phyloP scores from a whole-genome alignment of 2,888 invertebrate genomes.

The Aleiodes leptofemur region DNA sequence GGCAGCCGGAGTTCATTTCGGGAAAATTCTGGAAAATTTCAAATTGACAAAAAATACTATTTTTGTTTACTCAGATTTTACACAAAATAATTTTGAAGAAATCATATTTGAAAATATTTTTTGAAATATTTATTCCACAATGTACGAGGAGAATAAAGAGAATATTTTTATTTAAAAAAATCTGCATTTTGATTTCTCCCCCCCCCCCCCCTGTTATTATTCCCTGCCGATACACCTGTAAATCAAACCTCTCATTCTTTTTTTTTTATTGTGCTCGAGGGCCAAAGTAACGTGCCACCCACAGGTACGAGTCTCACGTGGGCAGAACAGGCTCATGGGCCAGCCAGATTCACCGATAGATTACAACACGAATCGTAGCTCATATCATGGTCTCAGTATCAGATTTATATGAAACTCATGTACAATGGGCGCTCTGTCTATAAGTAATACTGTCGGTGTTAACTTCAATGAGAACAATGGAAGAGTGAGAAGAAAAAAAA shows the following conservation, averaged over 20 bases:
- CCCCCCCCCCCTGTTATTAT: background rate
- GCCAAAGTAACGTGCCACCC: conserved; percentile 60
- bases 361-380: conserved; percentile 11
- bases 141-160: too few species aligned
- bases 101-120: too few species aligned
- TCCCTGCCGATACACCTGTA: conserved; percentile 58
- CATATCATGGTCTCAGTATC: conserved; percentile 27
- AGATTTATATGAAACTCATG: conserved; percentile 22
- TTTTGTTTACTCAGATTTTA: too few species aligned
- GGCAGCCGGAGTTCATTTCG: too few species aligned
- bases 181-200: too few species aligned
- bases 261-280: background rate
- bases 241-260: conserved; percentile 54
- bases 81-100: too few species aligned
- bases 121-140: too few species aligned
- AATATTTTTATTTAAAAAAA: too few species aligned
- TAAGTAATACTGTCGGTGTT: conserved; percentile 15
- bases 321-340: conserved; percentile 57
- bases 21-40: too few species aligned
- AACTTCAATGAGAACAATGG: conserved; percentile 16
- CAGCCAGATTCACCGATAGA: conserved; percentile 53
- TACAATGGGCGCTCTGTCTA: conserved; percentile 18
- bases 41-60: too few species aligned
- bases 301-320: conserved; percentile 57
- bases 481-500: background rate